These are phyloP conservation scores for Naja naja DNA, from an alignment of 2,113 vertebrate genomes.

Conservation along the genomic window DNA sequence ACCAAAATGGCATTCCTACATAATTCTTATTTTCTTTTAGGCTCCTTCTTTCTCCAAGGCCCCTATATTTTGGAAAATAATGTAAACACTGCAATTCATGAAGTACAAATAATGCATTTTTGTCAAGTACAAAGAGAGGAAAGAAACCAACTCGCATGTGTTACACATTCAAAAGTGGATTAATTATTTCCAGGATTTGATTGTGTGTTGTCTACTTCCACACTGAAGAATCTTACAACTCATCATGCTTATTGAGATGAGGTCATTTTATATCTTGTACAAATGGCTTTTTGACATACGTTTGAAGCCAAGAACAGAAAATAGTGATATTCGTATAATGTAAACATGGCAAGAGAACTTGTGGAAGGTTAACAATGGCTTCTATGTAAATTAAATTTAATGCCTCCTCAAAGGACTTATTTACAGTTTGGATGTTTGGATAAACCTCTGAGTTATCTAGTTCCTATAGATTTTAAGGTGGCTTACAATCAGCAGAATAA, in stretches of 20 bases:
- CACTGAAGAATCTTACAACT: neutral
- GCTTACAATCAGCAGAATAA: neutral
- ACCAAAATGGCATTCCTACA: constrained; percentile 79
- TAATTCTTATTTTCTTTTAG: constrained; percentile 80
- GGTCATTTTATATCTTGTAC: neutral
- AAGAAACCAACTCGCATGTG: constrained; percentile 24
- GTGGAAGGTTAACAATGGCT: neutral
- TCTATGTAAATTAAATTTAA: neutral
- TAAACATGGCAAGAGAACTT: neutral
- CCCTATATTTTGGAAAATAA: constrained; percentile 75
- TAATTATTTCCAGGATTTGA: constrained; percentile 18
- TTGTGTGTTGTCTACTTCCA: neutral
- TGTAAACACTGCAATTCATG: constrained; percentile 56
- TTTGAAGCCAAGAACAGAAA: neutral
- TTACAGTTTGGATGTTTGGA: neutral
- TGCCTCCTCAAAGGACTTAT: neutral
- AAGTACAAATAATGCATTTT: constrained; percentile 46
- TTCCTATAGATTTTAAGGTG: neutral
- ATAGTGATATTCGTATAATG: neutral
- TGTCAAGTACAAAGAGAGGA: constrained; percentile 34
- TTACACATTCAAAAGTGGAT: neutral
- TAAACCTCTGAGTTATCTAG: neutral
- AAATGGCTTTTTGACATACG: neutral
- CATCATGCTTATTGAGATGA: neutral
- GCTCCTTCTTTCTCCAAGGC: constrained; percentile 77